Base-by-base conservation (phyloP, 2,113 vertebrate species). In the Ochotona princeps region DNA sequence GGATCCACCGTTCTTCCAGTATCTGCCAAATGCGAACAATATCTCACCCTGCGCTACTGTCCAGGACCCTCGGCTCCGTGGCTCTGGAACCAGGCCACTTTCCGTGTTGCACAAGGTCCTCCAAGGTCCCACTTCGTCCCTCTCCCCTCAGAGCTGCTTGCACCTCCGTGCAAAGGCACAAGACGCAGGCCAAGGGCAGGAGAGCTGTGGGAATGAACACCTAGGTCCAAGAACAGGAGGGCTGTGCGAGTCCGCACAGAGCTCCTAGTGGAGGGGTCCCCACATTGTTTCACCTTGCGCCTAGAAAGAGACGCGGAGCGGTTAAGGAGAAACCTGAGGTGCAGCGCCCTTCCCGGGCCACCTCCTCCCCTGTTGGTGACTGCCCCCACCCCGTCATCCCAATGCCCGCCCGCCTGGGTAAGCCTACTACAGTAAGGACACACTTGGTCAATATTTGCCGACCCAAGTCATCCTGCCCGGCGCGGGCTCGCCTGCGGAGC, bases 401-500 rank as follows among this genome's bases (percentile, higher is more conserved):
- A 44, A 44, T 44, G 38, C 38, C 38, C 38, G 38, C 38, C 38
- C 12, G 54, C 54, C 9, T 3, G 32, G 10, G 63, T 14, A 26
- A 25, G 83, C n/a, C 12, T 44, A 6, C 38, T 44, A 47, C 30
- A 44, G 35, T 76, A 69, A 89, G 63, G 63, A 78, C 47, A 69
- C 57, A 35, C 35, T 86, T 79, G 17, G 74, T 80, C 89, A 93
- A 96, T 89, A 92, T 74, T 96, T 83, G 49, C 66, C 11, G 14
- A 94, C 57, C 44, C 44, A 63, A 80, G 61, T 86, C 15, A 90
- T 86, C 30, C 21, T 9, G 23, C 49, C n/a, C 20, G 66, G 54
- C 47, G 67, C n/a, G 10, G 66, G 54, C 47, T 72, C n/a, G 10
- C 4, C 17, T 61, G 10, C 57, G 8, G 32, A 78, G 20, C 47